phyloP scores from a whole-genome alignment of 2,888 invertebrate genomes.

The Eubasilissa splendida region DNA sequence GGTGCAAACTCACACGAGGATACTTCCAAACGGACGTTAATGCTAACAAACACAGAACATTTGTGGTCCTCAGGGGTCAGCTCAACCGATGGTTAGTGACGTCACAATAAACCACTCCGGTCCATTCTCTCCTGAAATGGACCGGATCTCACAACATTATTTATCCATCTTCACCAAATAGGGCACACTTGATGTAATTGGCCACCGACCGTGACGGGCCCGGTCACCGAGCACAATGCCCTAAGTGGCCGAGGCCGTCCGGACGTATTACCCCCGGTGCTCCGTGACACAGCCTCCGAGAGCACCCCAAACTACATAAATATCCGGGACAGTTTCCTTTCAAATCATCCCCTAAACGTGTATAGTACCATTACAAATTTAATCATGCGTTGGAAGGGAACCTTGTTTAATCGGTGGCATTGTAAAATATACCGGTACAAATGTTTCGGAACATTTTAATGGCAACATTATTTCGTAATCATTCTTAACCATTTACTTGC shows the following conservation, averaged over 20 bases:
- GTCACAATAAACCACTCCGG: background rate
- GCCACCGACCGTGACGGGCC: constrained; percentile 40
- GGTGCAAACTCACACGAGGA: no score
- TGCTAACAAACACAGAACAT: no score
- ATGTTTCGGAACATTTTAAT: no score
- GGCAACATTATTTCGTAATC: no score
- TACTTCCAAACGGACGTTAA: no score
- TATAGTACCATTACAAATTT: constrained; percentile 30
- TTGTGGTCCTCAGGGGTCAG: background rate
- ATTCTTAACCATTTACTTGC: no score
- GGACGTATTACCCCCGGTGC: constrained; percentile 31
- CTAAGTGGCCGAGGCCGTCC: constrained; percentile 41
- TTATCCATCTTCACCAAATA: constrained; percentile 11
- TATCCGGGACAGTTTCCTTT: constrained; percentile 30
- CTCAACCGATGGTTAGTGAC: background rate
- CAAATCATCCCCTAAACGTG: constrained; percentile 16
- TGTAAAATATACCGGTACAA: no score
- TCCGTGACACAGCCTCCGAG: background rate
- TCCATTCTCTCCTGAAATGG: background rate
- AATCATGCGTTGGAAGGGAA: constrained; percentile 10
- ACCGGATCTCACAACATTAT: constrained; percentile 3
- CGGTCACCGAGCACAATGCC: constrained; percentile 46
- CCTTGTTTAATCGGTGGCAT: no score
- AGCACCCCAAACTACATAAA: background rate
- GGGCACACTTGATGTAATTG: constrained; percentile 48